phyloP scores from a whole-genome alignment of 2,113 vertebrate species.

The Petrocephalus microphthalmus region DNA sequence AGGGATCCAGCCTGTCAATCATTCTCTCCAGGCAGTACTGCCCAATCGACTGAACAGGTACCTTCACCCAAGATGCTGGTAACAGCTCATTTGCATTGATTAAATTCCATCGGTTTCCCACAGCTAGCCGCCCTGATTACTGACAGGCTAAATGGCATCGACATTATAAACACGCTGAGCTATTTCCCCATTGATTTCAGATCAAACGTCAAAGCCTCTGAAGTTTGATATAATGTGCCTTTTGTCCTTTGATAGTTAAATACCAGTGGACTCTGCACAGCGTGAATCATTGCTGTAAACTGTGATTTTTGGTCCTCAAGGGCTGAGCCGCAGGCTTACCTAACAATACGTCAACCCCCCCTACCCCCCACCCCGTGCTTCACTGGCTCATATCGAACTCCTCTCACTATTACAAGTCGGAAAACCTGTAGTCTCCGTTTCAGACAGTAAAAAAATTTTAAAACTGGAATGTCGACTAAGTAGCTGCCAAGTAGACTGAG shows the following conservation, averaged over 20 bases:
- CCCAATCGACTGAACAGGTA: slow-evolving; percentile 41
- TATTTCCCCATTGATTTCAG: background rate
- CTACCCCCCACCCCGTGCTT: no score
- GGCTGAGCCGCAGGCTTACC: background rate
- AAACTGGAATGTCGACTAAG: no score
- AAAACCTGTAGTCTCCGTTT: no score
- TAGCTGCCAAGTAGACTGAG: background rate
- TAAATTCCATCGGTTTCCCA: slow-evolving; percentile 17
- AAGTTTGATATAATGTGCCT: background rate
- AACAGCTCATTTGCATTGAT: background rate
- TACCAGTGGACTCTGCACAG: background rate
- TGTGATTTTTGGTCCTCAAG: background rate
- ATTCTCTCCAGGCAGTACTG: slow-evolving; percentile 16
- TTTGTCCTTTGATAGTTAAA: background rate
- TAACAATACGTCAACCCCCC: background rate
- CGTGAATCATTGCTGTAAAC: background rate
- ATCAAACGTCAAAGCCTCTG: background rate
- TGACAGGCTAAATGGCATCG: background rate
- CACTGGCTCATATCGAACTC: no score
- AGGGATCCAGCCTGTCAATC: background rate
- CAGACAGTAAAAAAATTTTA: no score
- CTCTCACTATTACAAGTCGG: no score
- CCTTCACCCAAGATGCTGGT: slow-evolving; percentile 28
- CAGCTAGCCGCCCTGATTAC: background rate
- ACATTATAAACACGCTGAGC: background rate